A percentile compares a stretch with the other conserved stretches of the same genome.
These are phyloP conservation scores for Orientallactaga bullata DNA, from an alignment of 2,113 vertebrate species.

Conservation along the genomic window DNA sequence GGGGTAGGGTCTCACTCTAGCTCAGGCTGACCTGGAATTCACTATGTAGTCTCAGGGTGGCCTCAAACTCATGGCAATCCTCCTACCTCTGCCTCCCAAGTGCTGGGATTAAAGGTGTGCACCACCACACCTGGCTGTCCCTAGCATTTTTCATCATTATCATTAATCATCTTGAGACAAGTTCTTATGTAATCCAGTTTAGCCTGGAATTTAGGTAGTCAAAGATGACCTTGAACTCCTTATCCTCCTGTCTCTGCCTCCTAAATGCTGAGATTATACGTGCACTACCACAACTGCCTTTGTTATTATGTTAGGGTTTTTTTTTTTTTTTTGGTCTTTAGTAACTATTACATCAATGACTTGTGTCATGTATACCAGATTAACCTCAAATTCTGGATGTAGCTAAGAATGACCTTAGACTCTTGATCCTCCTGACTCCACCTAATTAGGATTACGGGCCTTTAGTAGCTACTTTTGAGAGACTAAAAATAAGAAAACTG, in stretches of 20 bases:
- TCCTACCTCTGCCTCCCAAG: too few relatives aligned
- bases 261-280: not conserved
- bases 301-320: not conserved
- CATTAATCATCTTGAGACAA: not conserved
- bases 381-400: not conserved
- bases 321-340: constrained; percentile 1
- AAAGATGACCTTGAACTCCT: not conserved
- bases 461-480: not conserved
- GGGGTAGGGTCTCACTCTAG: too few relatives aligned
- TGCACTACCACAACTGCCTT: not conserved
- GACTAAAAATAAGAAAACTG: not conserved
- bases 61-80: too few relatives aligned
- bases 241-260: not conserved
- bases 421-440: not conserved
- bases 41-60: too few relatives aligned
- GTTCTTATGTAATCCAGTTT: not conserved
- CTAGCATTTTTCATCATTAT: not conserved
- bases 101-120: too few relatives aligned
- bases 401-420: not conserved
- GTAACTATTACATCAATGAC: not conserved
- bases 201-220: not conserved
- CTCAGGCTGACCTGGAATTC: too few relatives aligned
- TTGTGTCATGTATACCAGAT: not conserved
- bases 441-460: not conserved
- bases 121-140: too few relatives aligned